Base-by-base conservation (phyloP, 2,797 vertebrate species). In the Pseudochaenichthys georgianus region DNA sequence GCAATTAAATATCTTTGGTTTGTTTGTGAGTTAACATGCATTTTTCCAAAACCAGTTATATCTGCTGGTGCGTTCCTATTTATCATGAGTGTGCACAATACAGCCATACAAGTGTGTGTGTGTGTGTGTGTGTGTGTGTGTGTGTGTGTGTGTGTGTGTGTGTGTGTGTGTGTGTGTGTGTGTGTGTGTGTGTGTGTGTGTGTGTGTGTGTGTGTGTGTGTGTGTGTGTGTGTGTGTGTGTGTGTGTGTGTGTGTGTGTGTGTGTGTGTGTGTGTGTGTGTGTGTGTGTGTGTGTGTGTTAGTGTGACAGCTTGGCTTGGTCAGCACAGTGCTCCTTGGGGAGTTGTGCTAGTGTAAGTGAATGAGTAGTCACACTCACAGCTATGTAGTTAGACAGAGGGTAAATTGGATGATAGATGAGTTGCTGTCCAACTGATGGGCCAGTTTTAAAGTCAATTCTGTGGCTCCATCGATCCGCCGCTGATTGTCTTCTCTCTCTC, bases 371-470 rank as follows among this genome's bases (percentile, higher is more conserved):
- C 81, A 85, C 81, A 82, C 23, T 23, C 23, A 23, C 23, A 23
- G 82, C 81, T 73, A 72, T 79, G 84, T 67, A 80, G 80, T 88
- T 86, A 82, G 89, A 88, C 77, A 80, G 83, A 85, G 85, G 86
- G 77, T 88, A 92, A 93, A 93, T 91, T 89, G 88, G 85, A 90
- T 91, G 91, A 94, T 88, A 80, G 91, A 93, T 88, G 91, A 89
- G 87, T 75, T 50, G 63, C 85, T 85, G 87, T 88, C 84, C 64
- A 48, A 65, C 78, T 83, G 87, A 91, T 89, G 83, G 88, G 77
- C 81, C 78, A 48, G 70, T 82, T 92, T 89, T 84, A 86, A 79
- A 91, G 90, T 91, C 80, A 87, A 87, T 89, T 84, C 85, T 84
- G 80, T 64, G 77, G 65, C 71, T 74, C 77, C 59, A 87, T 90